Evolutionary conservation across 2,797 vertebrate genomes (phyloP).

Genomic region (Xyrichtys novacula): DNA sequence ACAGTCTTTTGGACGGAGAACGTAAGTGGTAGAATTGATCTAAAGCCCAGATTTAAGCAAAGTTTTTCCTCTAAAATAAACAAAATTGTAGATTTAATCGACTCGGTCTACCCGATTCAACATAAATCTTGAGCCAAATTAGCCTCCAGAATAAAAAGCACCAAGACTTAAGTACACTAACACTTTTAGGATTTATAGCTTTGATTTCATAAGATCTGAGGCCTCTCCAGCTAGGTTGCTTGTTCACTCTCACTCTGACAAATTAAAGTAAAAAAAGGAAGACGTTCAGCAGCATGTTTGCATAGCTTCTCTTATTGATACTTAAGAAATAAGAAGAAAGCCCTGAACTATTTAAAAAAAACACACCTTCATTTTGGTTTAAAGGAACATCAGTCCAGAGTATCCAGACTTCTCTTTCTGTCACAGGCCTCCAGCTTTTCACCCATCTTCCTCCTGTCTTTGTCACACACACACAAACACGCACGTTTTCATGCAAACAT

Average conservation of each 20-base stretch:
- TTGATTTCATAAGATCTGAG: neutral
- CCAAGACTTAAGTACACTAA: too few relatives aligned
- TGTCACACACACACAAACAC: neutral
- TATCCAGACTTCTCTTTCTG: neutral
- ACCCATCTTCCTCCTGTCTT: neutral
- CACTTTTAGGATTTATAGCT: neutral
- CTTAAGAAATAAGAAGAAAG: too few relatives aligned
- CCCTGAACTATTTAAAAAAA: too few relatives aligned
- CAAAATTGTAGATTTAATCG: conserved; percentile 1
- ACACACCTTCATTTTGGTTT: too few relatives aligned
- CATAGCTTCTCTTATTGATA: too few relatives aligned
- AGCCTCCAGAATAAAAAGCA: neutral
- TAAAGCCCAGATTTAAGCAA: too few relatives aligned
- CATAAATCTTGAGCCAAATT: neutral
- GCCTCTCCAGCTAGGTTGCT: neutral
- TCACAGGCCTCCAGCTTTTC: neutral
- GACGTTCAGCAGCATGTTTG: neutral
- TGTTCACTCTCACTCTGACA: neutral
- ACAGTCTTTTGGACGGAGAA: neutral
- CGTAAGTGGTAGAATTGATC: too few relatives aligned
- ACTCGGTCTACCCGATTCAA: neutral
- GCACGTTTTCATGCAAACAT: neutral
- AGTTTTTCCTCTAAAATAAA: neutral
- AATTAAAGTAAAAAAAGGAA: neutral
- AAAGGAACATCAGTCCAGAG: neutral